phyloP scores from a whole-genome alignment of 2,113 vertebrate species.

The Oenanthe melanoleuca region DNA sequence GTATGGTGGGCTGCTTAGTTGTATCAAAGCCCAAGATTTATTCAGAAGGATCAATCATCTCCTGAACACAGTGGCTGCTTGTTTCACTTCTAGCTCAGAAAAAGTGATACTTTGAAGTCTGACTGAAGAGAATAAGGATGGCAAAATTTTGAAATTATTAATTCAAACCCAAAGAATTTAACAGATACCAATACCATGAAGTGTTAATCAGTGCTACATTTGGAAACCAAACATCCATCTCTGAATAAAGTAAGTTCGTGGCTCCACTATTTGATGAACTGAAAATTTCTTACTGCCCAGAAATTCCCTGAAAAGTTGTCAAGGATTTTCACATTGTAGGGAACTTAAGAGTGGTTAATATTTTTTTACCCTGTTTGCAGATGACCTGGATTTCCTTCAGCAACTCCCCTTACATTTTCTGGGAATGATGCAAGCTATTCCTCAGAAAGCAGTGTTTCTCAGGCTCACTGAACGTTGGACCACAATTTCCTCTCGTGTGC shows the following conservation, averaged over 20 bases:
- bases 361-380: neutral
- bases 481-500: neutral
- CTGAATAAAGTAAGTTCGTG: neutral
- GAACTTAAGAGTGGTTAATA: neutral
- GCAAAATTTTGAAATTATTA: neutral
- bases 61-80: neutral
- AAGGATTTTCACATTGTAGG: neutral
- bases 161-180: neutral
- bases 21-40: neutral
- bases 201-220: neutral
- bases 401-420: neutral
- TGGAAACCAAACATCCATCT: neutral
- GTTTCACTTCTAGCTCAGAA: neutral
- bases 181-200: neutral
- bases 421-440: neutral
- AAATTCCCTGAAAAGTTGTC: neutral
- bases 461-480: neutral
- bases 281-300: neutral
- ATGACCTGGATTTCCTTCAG: neutral
- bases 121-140: neutral
- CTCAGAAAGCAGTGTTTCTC: neutral
- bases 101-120: neutral
- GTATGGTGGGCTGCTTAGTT: neutral
- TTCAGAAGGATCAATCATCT: neutral
- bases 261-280: neutral